Evolutionary conservation across 2,113 vertebrate genomes (phyloP).

Genomic region (Sclerurus mexicanus): DNA sequence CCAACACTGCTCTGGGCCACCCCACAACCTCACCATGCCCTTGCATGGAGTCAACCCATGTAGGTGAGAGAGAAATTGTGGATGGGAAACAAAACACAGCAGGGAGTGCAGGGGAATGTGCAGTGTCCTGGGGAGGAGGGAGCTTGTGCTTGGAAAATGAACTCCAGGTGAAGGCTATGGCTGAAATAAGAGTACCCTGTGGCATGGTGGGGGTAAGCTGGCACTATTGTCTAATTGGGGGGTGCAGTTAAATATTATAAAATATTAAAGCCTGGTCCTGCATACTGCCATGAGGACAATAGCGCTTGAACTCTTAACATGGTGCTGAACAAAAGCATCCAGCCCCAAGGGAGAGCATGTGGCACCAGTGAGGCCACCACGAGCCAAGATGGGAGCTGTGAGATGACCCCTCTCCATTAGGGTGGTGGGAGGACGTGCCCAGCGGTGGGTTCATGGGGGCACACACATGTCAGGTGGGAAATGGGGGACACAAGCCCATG

Average conservation of each 20-base stretch:
- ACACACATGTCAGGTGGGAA: rapidly evolving
- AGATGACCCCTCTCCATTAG: not conserved
- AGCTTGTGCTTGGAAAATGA: not conserved
- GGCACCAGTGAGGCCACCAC: not conserved
- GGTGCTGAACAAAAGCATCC: not conserved
- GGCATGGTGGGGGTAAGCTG: not conserved
- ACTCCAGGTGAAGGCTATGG: not conserved
- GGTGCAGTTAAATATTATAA: not conserved
- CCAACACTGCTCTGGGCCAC: not conserved
- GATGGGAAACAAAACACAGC: rapidly evolving
- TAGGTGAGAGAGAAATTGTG: not conserved
- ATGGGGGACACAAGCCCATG: not conserved
- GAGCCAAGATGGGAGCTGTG: not conserved
- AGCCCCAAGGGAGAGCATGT: not conserved
- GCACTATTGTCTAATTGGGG: not conserved
- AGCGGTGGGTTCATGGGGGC: rapidly evolving
- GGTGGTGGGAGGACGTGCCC: not conserved
- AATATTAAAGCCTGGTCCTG: not conserved
- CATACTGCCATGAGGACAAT: not conserved
- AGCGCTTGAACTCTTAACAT: not conserved
- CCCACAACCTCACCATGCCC: rapidly evolving
- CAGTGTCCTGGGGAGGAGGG: not conserved
- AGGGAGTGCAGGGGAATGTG: not conserved
- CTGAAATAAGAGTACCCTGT: not conserved
- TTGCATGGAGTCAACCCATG: not conserved